These are phyloP conservation scores for Autographa gamma DNA, from an alignment of 2,888 invertebrate species.

Conservation along the genomic window DNA sequence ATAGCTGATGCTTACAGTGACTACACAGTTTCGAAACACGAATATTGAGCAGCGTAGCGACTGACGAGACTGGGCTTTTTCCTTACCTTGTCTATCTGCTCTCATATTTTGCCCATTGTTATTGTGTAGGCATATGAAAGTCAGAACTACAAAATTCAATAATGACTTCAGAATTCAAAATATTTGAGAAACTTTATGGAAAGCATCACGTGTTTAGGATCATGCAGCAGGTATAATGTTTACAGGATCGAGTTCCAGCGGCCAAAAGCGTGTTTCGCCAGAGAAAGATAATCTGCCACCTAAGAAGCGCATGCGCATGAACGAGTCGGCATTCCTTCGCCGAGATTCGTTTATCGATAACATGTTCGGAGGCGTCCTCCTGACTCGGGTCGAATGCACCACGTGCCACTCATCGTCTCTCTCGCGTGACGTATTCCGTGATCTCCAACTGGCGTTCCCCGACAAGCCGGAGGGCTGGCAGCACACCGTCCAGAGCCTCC, in stretches of 20 bases:
- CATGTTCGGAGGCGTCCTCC: constrained; percentile 93
- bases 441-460: constrained; percentile 94
- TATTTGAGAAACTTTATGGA: neutral
- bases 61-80: too few relatives aligned
- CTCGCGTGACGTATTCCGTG: constrained; percentile 94
- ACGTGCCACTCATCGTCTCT: constrained; percentile 92
- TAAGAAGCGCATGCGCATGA: constrained; percentile 72
- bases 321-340: constrained; percentile 66
- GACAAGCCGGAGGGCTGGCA: constrained; percentile 82
- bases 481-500: constrained; percentile 92
- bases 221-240: constrained; percentile 7
- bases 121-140: too few relatives aligned
- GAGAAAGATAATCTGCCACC: constrained; percentile 56
- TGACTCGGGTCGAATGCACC: constrained; percentile 93
- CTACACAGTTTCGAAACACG: neutral
- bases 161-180: neutral
- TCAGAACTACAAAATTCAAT: too few relatives aligned
- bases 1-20: constrained; percentile 1
- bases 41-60: neutral
- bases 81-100: too few relatives aligned
- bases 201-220: neutral
- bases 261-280: constrained; percentile 61
- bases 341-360: constrained; percentile 89
- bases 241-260: constrained; percentile 70
- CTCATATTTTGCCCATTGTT: too few relatives aligned